Percentiles rank a stretch among this genome's conserved stretches.
Evolutionary conservation across 2,113 vertebrate species (phyloP).

Genomic region (Thymallus thymallus): DNA sequence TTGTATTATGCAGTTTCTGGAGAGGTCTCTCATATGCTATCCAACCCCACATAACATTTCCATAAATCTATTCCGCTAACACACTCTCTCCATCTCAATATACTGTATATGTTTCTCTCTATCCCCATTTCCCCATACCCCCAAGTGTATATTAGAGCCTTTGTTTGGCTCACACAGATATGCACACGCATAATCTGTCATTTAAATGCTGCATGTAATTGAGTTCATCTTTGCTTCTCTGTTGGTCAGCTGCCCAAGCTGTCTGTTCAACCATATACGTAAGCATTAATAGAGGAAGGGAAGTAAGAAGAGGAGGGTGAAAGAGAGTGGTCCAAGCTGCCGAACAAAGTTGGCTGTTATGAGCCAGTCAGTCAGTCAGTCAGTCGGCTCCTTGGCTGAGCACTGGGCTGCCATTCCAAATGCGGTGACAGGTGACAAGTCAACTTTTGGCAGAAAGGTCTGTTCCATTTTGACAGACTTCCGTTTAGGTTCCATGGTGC

Average conservation of each 20-base stretch:
- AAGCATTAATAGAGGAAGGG: background rate
- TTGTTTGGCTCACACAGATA: background rate
- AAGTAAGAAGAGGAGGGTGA: background rate
- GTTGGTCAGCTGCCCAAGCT: background rate
- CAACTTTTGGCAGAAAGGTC: background rate
- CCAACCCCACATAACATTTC: background rate
- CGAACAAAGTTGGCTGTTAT: background rate
- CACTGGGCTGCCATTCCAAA: background rate
- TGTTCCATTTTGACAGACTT: background rate
- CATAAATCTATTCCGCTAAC: background rate
- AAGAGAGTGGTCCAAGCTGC: background rate
- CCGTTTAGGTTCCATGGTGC: background rate
- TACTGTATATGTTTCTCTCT: conserved; percentile 13
- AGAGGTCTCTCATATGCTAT: conserved; percentile 14
- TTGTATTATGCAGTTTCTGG: conserved; percentile 63
- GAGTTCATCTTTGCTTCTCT: background rate
- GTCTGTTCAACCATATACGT: background rate
- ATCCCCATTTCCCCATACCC: background rate
- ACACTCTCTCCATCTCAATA: conserved; percentile 13
- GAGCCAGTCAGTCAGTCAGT: background rate
- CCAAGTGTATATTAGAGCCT: background rate
- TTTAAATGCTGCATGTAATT: background rate
- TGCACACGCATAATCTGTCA: background rate
- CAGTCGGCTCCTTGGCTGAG: background rate
- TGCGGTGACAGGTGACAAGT: background rate